These are phyloP conservation scores for Amphipyra berbera DNA, from an alignment of 2,888 invertebrate species.

Conservation along the genomic window DNA sequence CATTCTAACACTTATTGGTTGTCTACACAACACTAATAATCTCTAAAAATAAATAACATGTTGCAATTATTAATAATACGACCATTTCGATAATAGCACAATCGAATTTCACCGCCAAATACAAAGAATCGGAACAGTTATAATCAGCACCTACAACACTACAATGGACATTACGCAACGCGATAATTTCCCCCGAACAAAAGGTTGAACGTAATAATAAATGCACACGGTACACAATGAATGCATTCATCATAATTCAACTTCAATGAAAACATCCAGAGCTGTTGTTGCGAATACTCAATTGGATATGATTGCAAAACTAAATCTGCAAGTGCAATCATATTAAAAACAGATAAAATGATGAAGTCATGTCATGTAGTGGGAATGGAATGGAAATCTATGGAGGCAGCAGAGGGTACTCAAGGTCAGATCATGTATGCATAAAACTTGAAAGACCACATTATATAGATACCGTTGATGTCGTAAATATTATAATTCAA, in stretches of 20 bases:
- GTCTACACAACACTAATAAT: not conserved
- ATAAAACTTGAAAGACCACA: constrained; percentile 23
- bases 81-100: constrained; percentile 42
- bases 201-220: constrained; percentile 75
- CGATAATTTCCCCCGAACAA: constrained; percentile 80
- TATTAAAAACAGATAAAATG: constrained; percentile 51
- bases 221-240: constrained; percentile 71
- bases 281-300: constrained; percentile 71
- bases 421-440: constrained; percentile 30
- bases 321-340: constrained; percentile 43
- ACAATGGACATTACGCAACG: constrained; percentile 76
- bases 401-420: constrained; percentile 3
- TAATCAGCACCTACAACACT: constrained; percentile 66
- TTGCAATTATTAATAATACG: constrained; percentile 6
- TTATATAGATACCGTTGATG: constrained; percentile 2
- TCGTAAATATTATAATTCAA: constrained; percentile 5
- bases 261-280: constrained; percentile 75
- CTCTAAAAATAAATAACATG: not conserved
- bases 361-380: constrained; percentile 27
- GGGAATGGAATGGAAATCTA: constrained; percentile 36
- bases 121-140: constrained; percentile 55
- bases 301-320: constrained; percentile 69
- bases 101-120: constrained; percentile 51
- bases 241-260: constrained; percentile 80
- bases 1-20: too few species aligned